Conservation (phyloP, 1,140 invertebrate species). For the Phymastichus coffea region DNA sequence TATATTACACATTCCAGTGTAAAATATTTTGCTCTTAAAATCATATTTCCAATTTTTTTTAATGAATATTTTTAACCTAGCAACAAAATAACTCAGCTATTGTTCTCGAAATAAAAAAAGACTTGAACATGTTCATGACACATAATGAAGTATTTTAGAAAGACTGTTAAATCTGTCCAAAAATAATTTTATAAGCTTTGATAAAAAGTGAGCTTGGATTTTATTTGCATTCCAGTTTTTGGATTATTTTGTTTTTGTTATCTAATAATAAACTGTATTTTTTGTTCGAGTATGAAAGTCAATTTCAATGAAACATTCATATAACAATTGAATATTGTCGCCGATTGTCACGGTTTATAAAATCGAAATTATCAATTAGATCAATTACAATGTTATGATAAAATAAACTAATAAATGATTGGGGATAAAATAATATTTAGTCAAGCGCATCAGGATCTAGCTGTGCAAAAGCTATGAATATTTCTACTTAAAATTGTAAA, state of each 20-base stretch:
- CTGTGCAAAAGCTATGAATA: no score
- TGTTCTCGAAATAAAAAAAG: neutral
- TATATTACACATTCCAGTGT: conserved; percentile 9
- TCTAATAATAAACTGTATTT: neutral
- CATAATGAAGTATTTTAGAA: conserved; percentile 27
- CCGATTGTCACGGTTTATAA: no score
- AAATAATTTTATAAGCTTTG: conserved; percentile 3
- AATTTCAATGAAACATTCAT: conserved; percentile 9
- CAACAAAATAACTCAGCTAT: neutral
- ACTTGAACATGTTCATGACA: conserved; percentile 1
- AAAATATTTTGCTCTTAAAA: neutral
- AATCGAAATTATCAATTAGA: no score
- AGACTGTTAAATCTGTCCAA: conserved; percentile 55
- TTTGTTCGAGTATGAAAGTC: neutral
- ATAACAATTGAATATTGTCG: no score
- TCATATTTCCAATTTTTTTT: neutral
- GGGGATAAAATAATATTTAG: no score
- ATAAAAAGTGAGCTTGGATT: neutral
- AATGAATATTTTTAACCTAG: neutral
- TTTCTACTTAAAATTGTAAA: no score
- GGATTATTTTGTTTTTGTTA: conserved; percentile 1
- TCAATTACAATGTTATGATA: no score
- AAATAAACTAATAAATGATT: no score
- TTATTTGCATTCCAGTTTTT: neutral
- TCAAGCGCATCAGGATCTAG: no score